A percentile compares a stretch with the other conserved stretches of the same genome.
Evolutionary conservation across 2,113 vertebrate genomes (phyloP).

Genomic region (Psephotus haematonotus): DNA sequence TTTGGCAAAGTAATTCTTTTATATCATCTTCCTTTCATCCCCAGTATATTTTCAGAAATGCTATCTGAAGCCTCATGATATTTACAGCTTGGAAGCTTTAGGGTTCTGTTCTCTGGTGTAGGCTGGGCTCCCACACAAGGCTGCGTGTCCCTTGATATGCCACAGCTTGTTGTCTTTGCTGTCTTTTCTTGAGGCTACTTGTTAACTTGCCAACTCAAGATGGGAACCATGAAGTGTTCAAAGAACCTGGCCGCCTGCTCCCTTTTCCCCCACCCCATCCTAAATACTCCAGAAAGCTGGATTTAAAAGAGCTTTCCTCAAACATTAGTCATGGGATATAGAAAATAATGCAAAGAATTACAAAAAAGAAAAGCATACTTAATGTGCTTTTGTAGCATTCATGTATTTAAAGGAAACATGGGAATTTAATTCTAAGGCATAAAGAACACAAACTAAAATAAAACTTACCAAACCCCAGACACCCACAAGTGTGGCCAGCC

Average conservation of each 20-base stretch:
- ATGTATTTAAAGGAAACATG: neutral
- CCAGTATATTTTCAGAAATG: neutral
- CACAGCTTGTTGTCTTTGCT: constrained; percentile 18
- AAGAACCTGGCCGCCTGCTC: neutral
- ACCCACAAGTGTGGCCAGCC: neutral
- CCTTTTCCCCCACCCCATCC: neutral
- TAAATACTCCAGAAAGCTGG: neutral
- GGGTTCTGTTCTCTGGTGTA: neutral
- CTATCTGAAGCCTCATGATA: neutral
- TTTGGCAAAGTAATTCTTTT: neutral
- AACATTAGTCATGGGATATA: constrained; percentile 1
- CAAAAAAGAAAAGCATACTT: neutral
- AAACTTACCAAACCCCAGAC: neutral
- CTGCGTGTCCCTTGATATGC: neutral
- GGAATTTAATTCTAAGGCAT: neutral
- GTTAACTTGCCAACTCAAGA: constrained; percentile 5
- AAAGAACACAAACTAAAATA: neutral
- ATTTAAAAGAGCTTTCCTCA: constrained; percentile 15
- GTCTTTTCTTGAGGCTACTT: constrained; percentile 30
- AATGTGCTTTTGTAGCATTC: neutral
- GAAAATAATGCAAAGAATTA: neutral
- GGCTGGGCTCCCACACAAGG: neutral
- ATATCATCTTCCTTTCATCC: neutral
- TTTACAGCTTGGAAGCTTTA: neutral
- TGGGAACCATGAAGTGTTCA: neutral